A percentile compares a stretch with the other conserved stretches of the same genome.
These are phyloP conservation scores for Hyles euphorbiae DNA, from an alignment of 1,140 invertebrate genomes.

Conservation along the genomic window DNA sequence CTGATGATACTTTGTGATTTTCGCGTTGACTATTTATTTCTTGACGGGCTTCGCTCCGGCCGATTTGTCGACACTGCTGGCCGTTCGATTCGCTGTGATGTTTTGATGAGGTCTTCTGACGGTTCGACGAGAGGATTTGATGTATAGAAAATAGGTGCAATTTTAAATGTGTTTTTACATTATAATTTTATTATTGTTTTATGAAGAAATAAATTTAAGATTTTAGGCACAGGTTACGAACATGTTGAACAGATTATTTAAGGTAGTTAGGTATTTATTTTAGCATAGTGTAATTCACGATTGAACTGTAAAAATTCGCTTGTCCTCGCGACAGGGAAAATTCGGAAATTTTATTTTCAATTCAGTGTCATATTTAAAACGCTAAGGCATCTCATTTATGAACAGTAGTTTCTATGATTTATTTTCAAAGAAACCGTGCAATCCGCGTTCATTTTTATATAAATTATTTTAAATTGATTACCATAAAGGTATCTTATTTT, in stretches of 20 bases:
- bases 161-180: slow-evolving; percentile 76
- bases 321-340: slow-evolving; percentile 43
- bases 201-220: slow-evolving; percentile 67
- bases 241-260: slow-evolving; percentile 73
- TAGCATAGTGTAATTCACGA: slow-evolving; percentile 68
- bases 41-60: slow-evolving; percentile 34
- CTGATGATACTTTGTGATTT: slow-evolving; percentile 25
- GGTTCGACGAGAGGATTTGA: slow-evolving; percentile 67
- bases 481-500: not conserved
- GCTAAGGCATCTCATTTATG: slow-evolving; percentile 18
- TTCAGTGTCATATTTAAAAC: slow-evolving; percentile 52
- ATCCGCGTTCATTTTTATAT: slow-evolving; percentile 29
- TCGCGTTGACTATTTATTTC: slow-evolving; percentile 45
- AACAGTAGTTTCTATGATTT: too few relatives aligned
- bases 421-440: slow-evolving; percentile 6
- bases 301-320: slow-evolving; percentile 53
- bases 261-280: slow-evolving; percentile 76
- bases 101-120: slow-evolving; percentile 73
- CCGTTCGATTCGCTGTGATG: slow-evolving; percentile 65
- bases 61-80: slow-evolving; percentile 45
- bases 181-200: slow-evolving; percentile 76
- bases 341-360: slow-evolving; percentile 39
- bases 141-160: slow-evolving; percentile 71
- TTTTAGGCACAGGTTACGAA: slow-evolving; percentile 70
- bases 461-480: not conserved